Evolutionary conservation across 2,888 invertebrate genomes (phyloP).

Genomic region (Metallyticus violacea): DNA sequence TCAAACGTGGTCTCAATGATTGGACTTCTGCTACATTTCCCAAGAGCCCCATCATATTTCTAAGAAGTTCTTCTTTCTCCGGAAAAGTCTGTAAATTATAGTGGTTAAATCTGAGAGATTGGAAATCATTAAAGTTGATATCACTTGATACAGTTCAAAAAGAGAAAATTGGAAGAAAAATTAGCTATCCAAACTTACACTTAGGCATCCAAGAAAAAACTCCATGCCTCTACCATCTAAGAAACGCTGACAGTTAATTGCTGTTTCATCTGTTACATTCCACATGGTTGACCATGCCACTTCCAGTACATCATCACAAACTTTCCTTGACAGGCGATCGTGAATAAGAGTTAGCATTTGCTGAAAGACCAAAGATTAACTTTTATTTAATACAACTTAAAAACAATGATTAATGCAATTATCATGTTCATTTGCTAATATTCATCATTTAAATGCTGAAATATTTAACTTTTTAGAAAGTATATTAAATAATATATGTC

Average conservation of each 20-base stretch:
- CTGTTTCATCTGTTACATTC: conserved; percentile 97
- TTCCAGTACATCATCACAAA: conserved; percentile 94
- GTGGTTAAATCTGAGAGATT: background rate
- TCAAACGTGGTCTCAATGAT: conserved; percentile 73
- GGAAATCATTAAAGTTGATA: background rate
- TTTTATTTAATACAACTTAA: background rate
- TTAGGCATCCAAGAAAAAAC: conserved; percentile 82
- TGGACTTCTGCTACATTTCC: conserved; percentile 96
- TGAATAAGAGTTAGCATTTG: conserved; percentile 86
- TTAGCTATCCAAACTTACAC: conserved; percentile 58
- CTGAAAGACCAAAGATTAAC: conserved; percentile 46
- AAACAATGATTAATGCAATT: background rate
- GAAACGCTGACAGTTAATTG: conserved; percentile 89
- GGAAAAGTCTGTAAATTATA: conserved; percentile 68
- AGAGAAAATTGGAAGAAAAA: conserved; percentile 24
- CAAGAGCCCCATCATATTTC: conserved; percentile 97
- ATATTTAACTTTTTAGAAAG: too few relatives aligned
- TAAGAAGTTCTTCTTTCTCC: conserved; percentile 81
- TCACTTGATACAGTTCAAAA: background rate
- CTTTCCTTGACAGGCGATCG: conserved; percentile 68
- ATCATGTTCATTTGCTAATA: background rate
- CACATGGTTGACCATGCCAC: conserved; percentile 99
- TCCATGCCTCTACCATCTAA: conserved; percentile 86
- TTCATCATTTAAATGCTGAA: background rate
- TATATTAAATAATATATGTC: too few relatives aligned